Base-by-base conservation (phyloP, 2,888 invertebrate genomes). In the Phyllotreta cruciferae region DNA sequence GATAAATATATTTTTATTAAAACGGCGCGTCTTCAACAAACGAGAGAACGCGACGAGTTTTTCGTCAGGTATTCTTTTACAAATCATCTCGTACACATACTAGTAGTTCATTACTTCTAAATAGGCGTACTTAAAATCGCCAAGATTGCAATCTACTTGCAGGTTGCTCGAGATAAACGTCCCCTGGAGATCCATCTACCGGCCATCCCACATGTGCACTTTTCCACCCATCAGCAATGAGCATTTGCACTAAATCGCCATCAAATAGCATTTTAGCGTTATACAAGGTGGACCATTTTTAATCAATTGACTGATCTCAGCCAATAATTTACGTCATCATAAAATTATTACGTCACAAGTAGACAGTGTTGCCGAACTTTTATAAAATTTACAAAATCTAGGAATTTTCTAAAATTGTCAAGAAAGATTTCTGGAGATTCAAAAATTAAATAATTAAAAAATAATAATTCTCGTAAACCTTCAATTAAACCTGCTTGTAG, bases 221-320 rank as follows among this genome's bases (percentile, higher is more conserved):
- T 62, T 45, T 56, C 56, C 56, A 54, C 56, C 55, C 58, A 55
- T 63, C 50, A 63, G 49, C 38, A 60, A 49, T 55, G 55, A 66
- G 42, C 56, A 50, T 53, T 62, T 42, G 53, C 24, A 52, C 60
- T 60, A 60, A 62, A 54, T 62, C 58, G 61, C 50, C 34, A 58
- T 65, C 54, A 58, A 56, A 42, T 56, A 60, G 56, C 56, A 60
- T 64, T 62, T 53, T 52, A 65, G 52, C 36, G 24, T 62, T 62
- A 57, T 56, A 57, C 35, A 49, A 41, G 39, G 34, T 41, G 42
- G 24, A 24, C 24, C 11, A 5, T 3, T 10, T 41, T 41, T 11
- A 10, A 11, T 4, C 24, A 24, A 24, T 24, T 24, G 24, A n/a
- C 41, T 3, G 1, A 41, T 41, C 11, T 41, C n/a, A 11, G 11